Evolutionary conservation across 2,888 invertebrate genomes (phyloP), one percentile per base, ranked within the genome.

Genomic region (Agonopterix heracliana): DNA sequence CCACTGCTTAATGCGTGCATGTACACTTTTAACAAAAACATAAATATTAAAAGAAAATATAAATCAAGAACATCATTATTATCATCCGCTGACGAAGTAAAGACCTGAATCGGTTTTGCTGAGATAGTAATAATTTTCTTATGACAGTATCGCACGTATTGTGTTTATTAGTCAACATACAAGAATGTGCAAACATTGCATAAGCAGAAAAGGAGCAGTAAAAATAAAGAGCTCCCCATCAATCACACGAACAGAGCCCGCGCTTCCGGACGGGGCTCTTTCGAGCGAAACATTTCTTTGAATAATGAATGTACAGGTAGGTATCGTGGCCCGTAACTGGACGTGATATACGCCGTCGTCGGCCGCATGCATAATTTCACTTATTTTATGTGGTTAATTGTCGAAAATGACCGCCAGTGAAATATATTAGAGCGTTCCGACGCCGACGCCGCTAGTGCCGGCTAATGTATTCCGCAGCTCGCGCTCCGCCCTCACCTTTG

Each of bases 321-420:
- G 81, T 86, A 86, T 83, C 83, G 86, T 82, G 78, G 78, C 80
- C 81, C 79, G 83, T 87, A 87, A 88, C 86, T 88, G 85, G 88
- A 87, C 87, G 87, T 88, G 87, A 88, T 88, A 88, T 88, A 88
- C 86, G 81, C 81, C 87, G 84, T 88, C 86, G 84, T 79, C 83
- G 86, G 71, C 86, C 80, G 88, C 85, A 87, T 87, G 88, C 88
- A 88, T 88, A 88, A 88, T 88, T 88, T 86, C 81, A 87, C 88
- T 87, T 87, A 88, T 86, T 87, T 87, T 86, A 88, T 87, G 87
- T 85, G 84, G 87, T 87, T 88, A 87, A 88, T 87, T 88, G 88
- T 87, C 88, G 88, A 88, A 87, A 88, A 88, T 87, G 87, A 88
- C 88, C 86, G 81, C 83, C 60, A 75, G 83, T 82, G 80, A 87